Evolutionary conservation across 2,888 invertebrate species (phyloP).

Genomic region (Gari tellinella): DNA sequence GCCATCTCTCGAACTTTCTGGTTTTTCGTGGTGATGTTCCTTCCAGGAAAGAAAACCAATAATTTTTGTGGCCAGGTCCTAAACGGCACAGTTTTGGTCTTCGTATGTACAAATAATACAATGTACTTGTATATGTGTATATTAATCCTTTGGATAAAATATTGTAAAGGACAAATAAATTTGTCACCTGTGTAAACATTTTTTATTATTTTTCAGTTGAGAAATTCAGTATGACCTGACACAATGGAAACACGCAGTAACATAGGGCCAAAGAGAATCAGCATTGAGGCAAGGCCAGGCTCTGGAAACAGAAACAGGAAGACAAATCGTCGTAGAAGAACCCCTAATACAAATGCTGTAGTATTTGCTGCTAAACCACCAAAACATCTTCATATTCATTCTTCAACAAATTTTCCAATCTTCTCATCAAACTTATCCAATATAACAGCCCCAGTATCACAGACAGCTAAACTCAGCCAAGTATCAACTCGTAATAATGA

Average conservation of each 20-base stretch:
- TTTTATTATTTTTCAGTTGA: too few relatives aligned
- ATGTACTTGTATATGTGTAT: too few relatives aligned
- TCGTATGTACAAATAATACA: too few relatives aligned
- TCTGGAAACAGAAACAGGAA: constrained; percentile 38
- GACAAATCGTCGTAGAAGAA: constrained; percentile 30
- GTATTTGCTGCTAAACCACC: constrained; percentile 24
- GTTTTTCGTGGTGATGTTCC: too few relatives aligned
- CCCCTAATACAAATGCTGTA: constrained; percentile 49
- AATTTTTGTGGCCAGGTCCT: too few relatives aligned
- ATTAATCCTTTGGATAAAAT: too few relatives aligned
- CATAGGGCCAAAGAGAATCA: constrained; percentile 6
- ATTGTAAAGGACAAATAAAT: too few relatives aligned
- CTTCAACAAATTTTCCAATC: constrained; percentile 65
- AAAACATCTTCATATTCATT: constrained; percentile 27
- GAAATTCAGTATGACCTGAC: too few relatives aligned
- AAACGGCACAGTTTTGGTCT: too few relatives aligned
- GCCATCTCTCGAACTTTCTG: too few relatives aligned
- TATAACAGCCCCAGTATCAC: constrained; percentile 30
- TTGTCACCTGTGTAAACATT: too few relatives aligned
- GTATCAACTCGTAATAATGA: constrained; percentile 28
- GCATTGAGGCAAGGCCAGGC: constrained; percentile 24
- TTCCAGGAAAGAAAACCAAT: too few relatives aligned
- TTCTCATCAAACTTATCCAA: constrained; percentile 54
- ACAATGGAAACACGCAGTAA: constrained; percentile 15
- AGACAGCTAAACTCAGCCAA: constrained; percentile 34